Evolutionary conservation across 92 coral and sea anemone species (phyloP).

Genomic region (Palythoa heliodiscus): DNA sequence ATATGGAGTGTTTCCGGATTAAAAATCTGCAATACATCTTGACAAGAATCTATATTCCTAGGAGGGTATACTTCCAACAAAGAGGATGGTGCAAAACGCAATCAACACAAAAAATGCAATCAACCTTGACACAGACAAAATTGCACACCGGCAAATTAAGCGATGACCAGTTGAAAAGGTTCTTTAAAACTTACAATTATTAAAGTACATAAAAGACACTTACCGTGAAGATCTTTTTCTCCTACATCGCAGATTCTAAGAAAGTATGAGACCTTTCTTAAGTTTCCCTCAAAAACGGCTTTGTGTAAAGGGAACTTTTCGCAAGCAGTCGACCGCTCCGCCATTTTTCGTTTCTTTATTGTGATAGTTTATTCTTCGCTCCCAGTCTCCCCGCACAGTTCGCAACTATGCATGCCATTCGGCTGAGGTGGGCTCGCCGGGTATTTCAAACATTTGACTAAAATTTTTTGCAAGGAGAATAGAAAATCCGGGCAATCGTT

Average conservation of each 20-base stretch:
- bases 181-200: not conserved
- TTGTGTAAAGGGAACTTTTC: constrained; percentile 92
- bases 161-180: not conserved
- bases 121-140: constrained; percentile 17
- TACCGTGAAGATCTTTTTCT: constrained; percentile 93
- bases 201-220: not conserved
- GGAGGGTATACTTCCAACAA: not conserved
- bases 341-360: constrained; percentile 26
- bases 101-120: constrained; percentile 10
- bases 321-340: constrained; percentile 45
- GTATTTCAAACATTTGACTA: no score
- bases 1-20: constrained; percentile 34
- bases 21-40: not conserved
- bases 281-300: constrained; percentile 96
- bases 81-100: not conserved
- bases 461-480: no score
- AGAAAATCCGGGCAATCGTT: no score
- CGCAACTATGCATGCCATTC: constrained; percentile 16
- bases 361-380: not conserved
- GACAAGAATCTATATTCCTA: not conserved
- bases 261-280: constrained; percentile 85
- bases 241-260: constrained; percentile 78
- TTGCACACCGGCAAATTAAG: not conserved
- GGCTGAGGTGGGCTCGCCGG: not conserved
- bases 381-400: constrained; percentile 10